Evolutionary conservation across 2,113 vertebrate species (phyloP).

Genomic region (Ictalurus punctatus): DNA sequence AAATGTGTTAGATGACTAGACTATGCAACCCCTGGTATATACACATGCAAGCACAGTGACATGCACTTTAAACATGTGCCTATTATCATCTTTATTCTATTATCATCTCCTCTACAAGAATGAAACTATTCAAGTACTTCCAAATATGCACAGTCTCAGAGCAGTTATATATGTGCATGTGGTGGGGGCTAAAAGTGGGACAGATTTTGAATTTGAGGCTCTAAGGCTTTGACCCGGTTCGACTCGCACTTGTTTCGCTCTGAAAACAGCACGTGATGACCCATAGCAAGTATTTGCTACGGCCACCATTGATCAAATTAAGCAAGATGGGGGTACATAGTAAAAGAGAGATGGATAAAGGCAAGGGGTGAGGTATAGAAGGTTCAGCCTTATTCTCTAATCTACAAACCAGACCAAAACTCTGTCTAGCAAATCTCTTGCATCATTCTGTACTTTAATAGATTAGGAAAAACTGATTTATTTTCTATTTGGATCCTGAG

Average conservation of each 20-base stretch:
- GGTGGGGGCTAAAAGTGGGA: constrained; percentile 15
- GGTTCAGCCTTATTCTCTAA: background rate
- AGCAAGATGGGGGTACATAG: background rate
- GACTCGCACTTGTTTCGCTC: background rate
- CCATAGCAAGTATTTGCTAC: background rate
- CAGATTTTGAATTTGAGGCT: constrained; percentile 24
- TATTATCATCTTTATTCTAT: background rate
- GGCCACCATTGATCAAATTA: background rate
- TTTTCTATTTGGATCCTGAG: background rate
- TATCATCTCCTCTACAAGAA: background rate
- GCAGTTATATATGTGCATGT: background rate
- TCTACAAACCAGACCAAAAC: background rate
- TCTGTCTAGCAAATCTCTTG: background rate
- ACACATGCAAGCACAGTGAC: background rate
- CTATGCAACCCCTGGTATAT: constrained; percentile 36
- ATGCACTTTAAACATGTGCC: background rate
- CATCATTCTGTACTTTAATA: background rate
- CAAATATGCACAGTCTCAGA: constrained; percentile 8
- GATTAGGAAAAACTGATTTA: background rate
- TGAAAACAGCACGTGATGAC: background rate
- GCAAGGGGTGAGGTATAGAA: background rate
- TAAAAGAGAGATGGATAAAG: background rate
- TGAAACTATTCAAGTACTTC: background rate
- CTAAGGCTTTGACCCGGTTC: constrained; percentile 21
- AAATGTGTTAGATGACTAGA: background rate